A percentile compares a stretch with the other conserved stretches of the same genome.
Conservation (phyloP, 1,140 invertebrate species). For the Nixonia krombeini region DNA sequence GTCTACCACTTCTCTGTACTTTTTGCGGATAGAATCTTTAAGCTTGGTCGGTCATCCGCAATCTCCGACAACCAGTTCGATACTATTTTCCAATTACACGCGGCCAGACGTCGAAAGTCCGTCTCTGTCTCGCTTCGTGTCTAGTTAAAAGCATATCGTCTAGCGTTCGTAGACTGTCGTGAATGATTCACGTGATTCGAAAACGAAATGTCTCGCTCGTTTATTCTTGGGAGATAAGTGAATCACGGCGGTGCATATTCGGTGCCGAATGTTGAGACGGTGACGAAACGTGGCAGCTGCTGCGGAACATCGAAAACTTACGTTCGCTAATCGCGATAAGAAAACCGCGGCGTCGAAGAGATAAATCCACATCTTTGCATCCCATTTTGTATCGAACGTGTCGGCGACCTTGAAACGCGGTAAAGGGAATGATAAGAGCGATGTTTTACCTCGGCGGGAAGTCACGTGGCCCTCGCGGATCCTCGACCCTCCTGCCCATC, state of each 20-base stretch:
- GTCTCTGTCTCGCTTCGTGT: slow-evolving; percentile 20
- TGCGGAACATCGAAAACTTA: too few species aligned
- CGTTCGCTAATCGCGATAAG: too few species aligned
- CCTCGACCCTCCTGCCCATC: slow-evolving; percentile 84
- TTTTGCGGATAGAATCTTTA: too few species aligned
- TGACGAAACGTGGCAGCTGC: too few species aligned
- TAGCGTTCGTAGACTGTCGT: slow-evolving; percentile 20
- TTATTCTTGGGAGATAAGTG: slow-evolving; percentile 44
- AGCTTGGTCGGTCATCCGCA: too few species aligned
- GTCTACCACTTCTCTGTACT: too few species aligned
- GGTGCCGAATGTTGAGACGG: too few species aligned
- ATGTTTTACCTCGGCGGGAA: slow-evolving; percentile 67
- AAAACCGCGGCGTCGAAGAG: too few species aligned
- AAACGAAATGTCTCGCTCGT: slow-evolving; percentile 32
- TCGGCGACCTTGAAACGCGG: too few species aligned
- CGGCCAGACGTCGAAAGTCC: slow-evolving; percentile 11
- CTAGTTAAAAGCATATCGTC: slow-evolving; percentile 26
- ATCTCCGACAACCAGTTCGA: too few species aligned
- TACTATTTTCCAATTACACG: slow-evolving; percentile 12
- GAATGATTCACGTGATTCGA: slow-evolving; percentile 21
- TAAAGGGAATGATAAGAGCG: not conserved
- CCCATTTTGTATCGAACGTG: too few species aligned
- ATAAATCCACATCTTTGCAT: too few species aligned
- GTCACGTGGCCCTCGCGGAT: slow-evolving; percentile 79
- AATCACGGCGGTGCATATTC: slow-evolving; percentile 18